Evolutionary conservation across 2,888 invertebrate species (phyloP).

Genomic region (Nematopogon swammerdamellus): DNA sequence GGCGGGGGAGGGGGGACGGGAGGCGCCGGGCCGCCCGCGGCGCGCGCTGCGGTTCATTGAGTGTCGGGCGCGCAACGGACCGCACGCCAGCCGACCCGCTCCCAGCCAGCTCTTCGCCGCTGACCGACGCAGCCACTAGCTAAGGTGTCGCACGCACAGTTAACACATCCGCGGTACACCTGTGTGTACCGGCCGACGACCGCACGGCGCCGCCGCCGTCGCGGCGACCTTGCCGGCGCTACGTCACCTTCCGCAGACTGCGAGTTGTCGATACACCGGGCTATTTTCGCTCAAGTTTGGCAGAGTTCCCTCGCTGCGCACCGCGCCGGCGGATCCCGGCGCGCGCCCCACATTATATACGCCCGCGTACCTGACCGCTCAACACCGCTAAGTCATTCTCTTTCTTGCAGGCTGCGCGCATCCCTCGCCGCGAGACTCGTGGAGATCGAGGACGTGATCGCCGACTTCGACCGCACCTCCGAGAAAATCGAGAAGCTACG

Average conservation of each 20-base stretch:
- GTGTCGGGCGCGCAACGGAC: conserved; percentile 50
- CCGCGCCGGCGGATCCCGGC: conserved; percentile 22
- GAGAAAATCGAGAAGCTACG: conserved; percentile 66
- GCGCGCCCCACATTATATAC: conserved; percentile 20
- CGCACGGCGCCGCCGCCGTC: conserved; percentile 3
- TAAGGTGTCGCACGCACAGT: no score
- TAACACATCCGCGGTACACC: conserved; percentile 3
- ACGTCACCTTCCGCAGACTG: conserved; percentile 20
- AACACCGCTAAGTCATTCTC: not conserved
- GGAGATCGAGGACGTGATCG: conserved; percentile 71
- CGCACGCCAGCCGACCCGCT: conserved; percentile 50
- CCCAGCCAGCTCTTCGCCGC: conserved; percentile 39
- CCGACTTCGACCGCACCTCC: conserved; percentile 72
- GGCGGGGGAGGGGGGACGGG: conserved; percentile 4
- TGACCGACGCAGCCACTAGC: conserved; percentile 28
- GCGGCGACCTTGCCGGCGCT: conserved; percentile 16
- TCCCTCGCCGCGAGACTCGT: conserved; percentile 72
- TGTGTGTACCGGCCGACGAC: no score
- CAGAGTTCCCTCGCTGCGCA: conserved; percentile 24
- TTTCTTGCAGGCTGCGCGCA: conserved; percentile 71
- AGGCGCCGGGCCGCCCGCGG: conserved; percentile 3
- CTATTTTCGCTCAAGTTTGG: conserved; percentile 52
- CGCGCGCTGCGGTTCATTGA: conserved; percentile 41
- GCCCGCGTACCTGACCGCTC: conserved; percentile 12
- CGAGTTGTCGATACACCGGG: conserved; percentile 16